Base-by-base conservation (phyloP, 2,888 invertebrate genomes). In the Lasioglossum pauxillum region DNA sequence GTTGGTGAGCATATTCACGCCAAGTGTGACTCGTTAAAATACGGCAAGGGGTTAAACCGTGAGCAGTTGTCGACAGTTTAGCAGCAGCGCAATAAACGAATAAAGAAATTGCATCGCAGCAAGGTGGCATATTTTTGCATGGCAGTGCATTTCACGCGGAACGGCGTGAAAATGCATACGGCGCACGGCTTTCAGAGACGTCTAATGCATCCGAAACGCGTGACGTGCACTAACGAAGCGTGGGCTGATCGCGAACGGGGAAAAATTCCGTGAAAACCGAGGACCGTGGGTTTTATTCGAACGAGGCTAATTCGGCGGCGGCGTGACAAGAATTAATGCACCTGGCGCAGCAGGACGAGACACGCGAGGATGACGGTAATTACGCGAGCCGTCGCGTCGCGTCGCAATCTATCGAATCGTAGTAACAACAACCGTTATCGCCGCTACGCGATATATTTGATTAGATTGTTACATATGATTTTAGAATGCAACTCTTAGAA, bases 301-400 rank as follows among this genome's bases (percentile, higher is more conserved):
- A 78, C 73, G 60, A 8, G 46, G 69, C 67, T 69, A 72, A 79
- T 86, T 86, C 80, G 78, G 81, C 57, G 82, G 38, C 67, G n/a
- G 69, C 69, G 77, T 76, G 82, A 85, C 76, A 75, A 64, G 79
- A 87, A 83, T 86, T 78, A 80, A 80, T 78, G 83, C 41, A 23
- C 31, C 31, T 27, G 57, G 60, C n/a, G n/a, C 71, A 49, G 53
- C 27, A n/a, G 60, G 64, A 2, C 27, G 3, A 49, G 71, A 60
- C 75, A 64, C 86, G 31, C n/a, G 14, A 60, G 64, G 78, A 87
- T 76, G 69, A 31, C 73, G 60, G 73, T 53, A 87, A 86, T 86
- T 86, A 86, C 57, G 60, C 64, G 35, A 76, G 35, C 76, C 67
- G 19, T 74, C 57, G 60, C 44, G 3, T 44, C 44, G 44, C 46